These are phyloP conservation scores for Ceramica pisi DNA, from an alignment of 2,888 invertebrate genomes.

Conservation along the genomic window DNA sequence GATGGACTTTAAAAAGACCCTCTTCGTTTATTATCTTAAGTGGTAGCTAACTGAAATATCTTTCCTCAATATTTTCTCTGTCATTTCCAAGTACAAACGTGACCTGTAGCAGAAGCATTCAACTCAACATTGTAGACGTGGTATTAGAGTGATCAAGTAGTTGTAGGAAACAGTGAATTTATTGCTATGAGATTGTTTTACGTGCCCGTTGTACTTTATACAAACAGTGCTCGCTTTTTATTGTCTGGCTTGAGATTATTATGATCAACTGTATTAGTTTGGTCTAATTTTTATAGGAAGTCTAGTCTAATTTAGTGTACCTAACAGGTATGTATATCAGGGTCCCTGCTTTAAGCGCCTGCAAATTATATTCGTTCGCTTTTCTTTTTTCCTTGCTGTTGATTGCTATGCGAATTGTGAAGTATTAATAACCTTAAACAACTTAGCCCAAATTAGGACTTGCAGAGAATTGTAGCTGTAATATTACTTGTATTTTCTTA, in stretches of 20 bases:
- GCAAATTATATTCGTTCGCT: neutral
- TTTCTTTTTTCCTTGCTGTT: neutral
- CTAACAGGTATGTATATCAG: neutral
- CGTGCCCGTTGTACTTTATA: constrained; percentile 57
- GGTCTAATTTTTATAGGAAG: too few relatives aligned
- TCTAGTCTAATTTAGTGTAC: neutral
- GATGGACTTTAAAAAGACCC: neutral
- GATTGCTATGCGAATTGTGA: constrained; percentile 5
- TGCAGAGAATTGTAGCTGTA: too few relatives aligned
- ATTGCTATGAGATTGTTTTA: constrained; percentile 35
- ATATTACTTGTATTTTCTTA: too few relatives aligned
- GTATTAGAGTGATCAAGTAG: constrained; percentile 38
- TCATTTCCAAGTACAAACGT: constrained; percentile 60
- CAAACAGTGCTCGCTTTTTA: constrained; percentile 53
- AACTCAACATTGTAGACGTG: constrained; percentile 46
- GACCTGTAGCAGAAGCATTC: constrained; percentile 57
- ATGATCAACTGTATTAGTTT: neutral
- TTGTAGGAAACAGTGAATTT: constrained; percentile 12
- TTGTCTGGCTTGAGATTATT: constrained; percentile 74
- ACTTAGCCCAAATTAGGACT: neutral
- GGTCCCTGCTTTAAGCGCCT: neutral
- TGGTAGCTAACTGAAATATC: neutral
- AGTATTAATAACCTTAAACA: neutral
- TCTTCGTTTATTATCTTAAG: neutral
- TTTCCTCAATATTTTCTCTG: constrained; percentile 52